These are phyloP conservation scores for Mastomys natalensis DNA, from an alignment of 2,113 vertebrate species.

Conservation along the genomic window DNA sequence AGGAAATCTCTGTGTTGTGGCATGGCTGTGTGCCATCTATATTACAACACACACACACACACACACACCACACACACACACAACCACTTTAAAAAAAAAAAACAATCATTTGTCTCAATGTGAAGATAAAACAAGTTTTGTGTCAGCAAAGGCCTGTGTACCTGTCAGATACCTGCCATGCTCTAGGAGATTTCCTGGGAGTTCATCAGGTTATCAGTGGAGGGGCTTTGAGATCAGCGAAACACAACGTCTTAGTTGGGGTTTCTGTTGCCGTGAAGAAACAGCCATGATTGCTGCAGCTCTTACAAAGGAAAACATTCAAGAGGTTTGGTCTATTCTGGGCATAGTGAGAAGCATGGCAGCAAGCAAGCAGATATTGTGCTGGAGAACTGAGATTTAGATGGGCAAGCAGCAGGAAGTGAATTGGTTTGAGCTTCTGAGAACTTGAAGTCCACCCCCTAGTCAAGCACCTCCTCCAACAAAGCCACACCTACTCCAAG, in stretches of 20 bases:
- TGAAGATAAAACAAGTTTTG: neutral
- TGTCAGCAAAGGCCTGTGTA: neutral
- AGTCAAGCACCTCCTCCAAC: neutral
- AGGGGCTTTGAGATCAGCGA: neutral
- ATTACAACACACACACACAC: neutral
- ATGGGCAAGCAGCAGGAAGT: neutral
- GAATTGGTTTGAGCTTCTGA: neutral
- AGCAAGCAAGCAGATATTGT: neutral
- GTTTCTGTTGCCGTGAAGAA: neutral
- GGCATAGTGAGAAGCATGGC: neutral
- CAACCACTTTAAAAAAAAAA: neutral
- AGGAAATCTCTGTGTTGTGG: neutral
- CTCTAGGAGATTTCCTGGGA: neutral
- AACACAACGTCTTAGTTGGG: neutral
- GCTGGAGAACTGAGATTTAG: neutral
- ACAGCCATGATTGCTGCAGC: neutral
- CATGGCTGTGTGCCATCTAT: neutral
- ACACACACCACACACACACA: neutral
- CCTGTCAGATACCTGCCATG: neutral
- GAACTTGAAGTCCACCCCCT: neutral
- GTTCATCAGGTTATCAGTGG: neutral
- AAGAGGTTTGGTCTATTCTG: neutral
- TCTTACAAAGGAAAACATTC: neutral
- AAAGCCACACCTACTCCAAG: neutral
- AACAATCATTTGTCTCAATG: neutral